A percentile compares a stretch with the other conserved stretches of the same genome.
Evolutionary conservation across 1,140 invertebrate species (phyloP).

Genomic region (Aphelenchoides besseyi): DNA sequence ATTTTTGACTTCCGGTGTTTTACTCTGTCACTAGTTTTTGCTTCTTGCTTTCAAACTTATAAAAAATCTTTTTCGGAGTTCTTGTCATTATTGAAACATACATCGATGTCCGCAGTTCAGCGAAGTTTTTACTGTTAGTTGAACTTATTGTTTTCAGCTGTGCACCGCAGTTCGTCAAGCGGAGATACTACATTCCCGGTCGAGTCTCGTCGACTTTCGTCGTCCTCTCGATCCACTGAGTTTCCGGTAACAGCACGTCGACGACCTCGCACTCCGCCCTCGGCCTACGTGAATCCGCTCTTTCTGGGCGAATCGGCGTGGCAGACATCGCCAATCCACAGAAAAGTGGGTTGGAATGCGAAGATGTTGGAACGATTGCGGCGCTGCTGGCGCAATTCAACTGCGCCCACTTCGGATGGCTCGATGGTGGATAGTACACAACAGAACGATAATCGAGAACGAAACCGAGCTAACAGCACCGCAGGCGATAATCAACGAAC

Average conservation of each 20-base stretch:
- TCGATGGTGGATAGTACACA: background rate
- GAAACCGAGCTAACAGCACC: background rate
- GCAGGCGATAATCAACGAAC: constrained; percentile 66
- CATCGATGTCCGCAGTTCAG: no score
- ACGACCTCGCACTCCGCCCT: background rate
- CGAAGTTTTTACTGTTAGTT: no score
- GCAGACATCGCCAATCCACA: background rate
- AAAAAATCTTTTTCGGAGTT: no score
- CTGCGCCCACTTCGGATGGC: background rate
- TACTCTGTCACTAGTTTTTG: no score
- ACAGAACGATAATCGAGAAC: background rate
- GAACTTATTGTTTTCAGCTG: no score
- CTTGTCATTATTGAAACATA: no score
- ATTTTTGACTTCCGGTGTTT: no score
- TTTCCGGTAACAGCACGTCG: background rate
- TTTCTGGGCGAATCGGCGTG: constrained; percentile 10
- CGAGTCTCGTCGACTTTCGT: background rate
- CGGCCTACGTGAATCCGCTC: background rate
- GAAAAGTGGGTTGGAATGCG: constrained; percentile 13
- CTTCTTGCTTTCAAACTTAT: no score
- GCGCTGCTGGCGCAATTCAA: background rate
- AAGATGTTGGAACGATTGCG: constrained; percentile 12
- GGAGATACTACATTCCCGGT: background rate
- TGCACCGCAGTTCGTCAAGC: background rate
- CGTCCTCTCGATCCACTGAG: background rate